A percentile compares a stretch with the other conserved stretches of the same genome.
These are phyloP conservation scores for Tetanocera ferruginea DNA, from an alignment of 2,888 invertebrate genomes.

Conservation along the genomic window DNA sequence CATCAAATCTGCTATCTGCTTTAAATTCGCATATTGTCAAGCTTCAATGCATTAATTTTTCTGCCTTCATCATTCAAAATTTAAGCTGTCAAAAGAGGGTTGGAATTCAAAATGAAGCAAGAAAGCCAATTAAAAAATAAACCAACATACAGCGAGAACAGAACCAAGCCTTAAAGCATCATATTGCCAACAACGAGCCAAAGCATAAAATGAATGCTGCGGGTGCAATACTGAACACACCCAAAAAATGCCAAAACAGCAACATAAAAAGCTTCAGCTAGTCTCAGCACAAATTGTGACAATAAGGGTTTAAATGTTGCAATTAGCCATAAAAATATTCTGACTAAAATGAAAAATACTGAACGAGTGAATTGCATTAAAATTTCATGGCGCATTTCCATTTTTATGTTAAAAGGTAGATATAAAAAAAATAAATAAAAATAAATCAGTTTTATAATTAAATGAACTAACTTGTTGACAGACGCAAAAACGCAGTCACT, in stretches of 20 bases:
- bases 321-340: not conserved
- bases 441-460: not conserved
- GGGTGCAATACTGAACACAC: no score
- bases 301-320: no score
- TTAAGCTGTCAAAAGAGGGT: conserved; percentile 18
- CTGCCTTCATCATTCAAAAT: conserved; percentile 5
- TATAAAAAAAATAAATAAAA: not conserved
- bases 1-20: not conserved
- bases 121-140: conserved; percentile 10
- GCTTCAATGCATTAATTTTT: not conserved
- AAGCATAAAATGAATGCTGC: no score
- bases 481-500: conserved; percentile 1
- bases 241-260: no score
- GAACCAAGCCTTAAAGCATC: not conserved
- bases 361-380: not conserved
- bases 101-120: not conserved
- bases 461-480: conserved; percentile 8
- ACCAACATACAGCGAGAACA: not conserved
- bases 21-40: not conserved
- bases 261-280: no score
- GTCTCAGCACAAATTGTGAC: no score
- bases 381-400: not conserved
- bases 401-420: not conserved
- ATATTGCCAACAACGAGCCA: no score
- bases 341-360: not conserved